Evolutionary conservation across 2,797 vertebrate genomes (phyloP).

Genomic region (Eurystomus glaucurus): DNA sequence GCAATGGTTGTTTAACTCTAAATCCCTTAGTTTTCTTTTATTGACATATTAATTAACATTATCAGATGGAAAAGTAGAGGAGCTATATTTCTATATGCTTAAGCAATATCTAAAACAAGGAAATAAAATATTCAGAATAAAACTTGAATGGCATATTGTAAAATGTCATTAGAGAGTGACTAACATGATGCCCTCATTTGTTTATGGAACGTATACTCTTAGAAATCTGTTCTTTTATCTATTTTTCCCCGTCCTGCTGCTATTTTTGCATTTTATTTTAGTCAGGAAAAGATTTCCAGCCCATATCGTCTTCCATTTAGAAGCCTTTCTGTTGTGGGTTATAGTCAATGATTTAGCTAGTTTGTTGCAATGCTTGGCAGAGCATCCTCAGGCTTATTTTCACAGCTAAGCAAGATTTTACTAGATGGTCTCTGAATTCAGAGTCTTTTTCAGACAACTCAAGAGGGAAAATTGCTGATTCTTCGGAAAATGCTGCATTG

Average conservation of each 20-base stretch:
- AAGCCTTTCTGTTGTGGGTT: slow-evolving; percentile 75
- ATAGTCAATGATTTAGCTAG: slow-evolving; percentile 78
- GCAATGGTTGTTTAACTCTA: background rate
- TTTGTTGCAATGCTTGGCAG: slow-evolving; percentile 74
- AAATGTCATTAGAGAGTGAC: background rate
- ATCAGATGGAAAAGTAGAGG: background rate
- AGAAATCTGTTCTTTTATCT: slow-evolving; percentile 17
- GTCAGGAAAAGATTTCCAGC: slow-evolving; percentile 64
- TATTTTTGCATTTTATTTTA: slow-evolving; percentile 41
- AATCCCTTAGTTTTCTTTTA: background rate
- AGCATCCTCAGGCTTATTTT: slow-evolving; percentile 80
- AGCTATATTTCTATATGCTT: slow-evolving; percentile 8
- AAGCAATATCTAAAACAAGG: background rate
- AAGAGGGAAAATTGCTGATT: slow-evolving; percentile 78
- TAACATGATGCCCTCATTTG: background rate
- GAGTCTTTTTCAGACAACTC: slow-evolving; percentile 72
- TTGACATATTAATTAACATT: background rate
- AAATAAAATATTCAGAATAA: background rate
- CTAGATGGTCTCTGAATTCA: slow-evolving; percentile 79
- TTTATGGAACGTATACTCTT: background rate
- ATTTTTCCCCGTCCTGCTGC: slow-evolving; percentile 36
- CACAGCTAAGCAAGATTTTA: slow-evolving; percentile 83
- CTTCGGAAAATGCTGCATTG: slow-evolving; percentile 27
- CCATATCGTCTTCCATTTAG: slow-evolving; percentile 76
- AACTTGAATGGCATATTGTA: background rate